phyloP scores from a whole-genome alignment of 2,113 vertebrate genomes.

The Elaphurus davidianus region DNA sequence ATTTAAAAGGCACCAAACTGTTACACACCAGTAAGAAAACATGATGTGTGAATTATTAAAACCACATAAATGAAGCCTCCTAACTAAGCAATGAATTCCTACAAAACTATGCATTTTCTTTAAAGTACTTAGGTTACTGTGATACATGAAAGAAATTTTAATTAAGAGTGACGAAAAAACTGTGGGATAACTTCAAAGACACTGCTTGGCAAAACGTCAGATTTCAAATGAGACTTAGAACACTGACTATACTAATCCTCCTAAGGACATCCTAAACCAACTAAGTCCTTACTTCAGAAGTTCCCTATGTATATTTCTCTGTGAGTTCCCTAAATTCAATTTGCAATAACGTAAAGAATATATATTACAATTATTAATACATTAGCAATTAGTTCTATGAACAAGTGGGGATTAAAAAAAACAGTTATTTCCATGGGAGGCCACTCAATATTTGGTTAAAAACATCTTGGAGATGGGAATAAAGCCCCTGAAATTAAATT shows the following conservation, averaged over 20 bases:
- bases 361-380: background rate
- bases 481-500: background rate
- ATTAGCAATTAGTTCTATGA: background rate
- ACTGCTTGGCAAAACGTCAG: background rate
- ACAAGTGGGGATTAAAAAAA: background rate
- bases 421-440: background rate
- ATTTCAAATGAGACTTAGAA: slow-evolving; percentile 12
- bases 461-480: background rate
- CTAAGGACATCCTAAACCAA: background rate
- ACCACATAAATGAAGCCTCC: background rate
- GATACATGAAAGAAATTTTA: background rate
- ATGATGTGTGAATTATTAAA: background rate
- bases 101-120: background rate
- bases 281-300: background rate
- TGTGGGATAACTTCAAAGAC: background rate
- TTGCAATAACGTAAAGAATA: background rate
- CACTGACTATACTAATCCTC: background rate
- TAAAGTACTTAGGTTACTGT: background rate
- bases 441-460: background rate
- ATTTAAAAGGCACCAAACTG: background rate
- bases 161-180: background rate
- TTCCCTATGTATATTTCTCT: background rate
- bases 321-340: background rate
- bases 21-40: background rate
- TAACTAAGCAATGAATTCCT: background rate